These are phyloP conservation scores for Coelopa pilipes DNA, from an alignment of 2,888 invertebrate genomes.

Conservation along the genomic window DNA sequence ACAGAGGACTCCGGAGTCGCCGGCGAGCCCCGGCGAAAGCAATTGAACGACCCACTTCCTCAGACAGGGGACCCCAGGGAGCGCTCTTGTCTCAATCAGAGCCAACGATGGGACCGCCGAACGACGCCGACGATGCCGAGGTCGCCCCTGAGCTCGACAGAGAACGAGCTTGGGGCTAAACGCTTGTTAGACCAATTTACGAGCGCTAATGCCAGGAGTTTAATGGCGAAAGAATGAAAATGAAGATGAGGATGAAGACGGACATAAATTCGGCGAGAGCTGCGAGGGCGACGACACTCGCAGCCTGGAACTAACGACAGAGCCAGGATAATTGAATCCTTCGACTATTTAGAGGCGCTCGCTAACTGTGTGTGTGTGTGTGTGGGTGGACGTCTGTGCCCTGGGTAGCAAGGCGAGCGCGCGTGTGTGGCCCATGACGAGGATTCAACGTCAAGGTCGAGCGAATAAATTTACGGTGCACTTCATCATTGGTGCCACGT, in stretches of 20 bases:
- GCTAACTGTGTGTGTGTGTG: neutral
- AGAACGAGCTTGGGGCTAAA: neutral
- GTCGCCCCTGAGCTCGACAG: neutral
- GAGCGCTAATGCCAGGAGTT: neutral
- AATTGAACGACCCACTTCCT: no score
- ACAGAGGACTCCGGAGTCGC: no score
- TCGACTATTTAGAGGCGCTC: neutral
- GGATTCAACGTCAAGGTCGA: conserved; percentile 18
- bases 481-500: neutral
- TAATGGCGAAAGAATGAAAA: conserved; percentile 1
- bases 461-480: conserved; percentile 11
- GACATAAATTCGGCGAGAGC: conserved; percentile 4
- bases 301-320: neutral
- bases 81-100: neutral
- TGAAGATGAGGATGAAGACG: neutral
- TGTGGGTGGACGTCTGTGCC: neutral
- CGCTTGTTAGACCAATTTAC: neutral
- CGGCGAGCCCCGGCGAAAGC: neutral
- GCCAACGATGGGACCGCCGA: neutral
- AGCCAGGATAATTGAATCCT: neutral
- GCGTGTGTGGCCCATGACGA: neutral
- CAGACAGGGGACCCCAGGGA: neutral
- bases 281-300: neutral
- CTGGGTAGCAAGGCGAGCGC: no score
- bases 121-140: neutral